Conservation (phyloP, 2,113 vertebrate species). For the Solenodon paradoxus region DNA sequence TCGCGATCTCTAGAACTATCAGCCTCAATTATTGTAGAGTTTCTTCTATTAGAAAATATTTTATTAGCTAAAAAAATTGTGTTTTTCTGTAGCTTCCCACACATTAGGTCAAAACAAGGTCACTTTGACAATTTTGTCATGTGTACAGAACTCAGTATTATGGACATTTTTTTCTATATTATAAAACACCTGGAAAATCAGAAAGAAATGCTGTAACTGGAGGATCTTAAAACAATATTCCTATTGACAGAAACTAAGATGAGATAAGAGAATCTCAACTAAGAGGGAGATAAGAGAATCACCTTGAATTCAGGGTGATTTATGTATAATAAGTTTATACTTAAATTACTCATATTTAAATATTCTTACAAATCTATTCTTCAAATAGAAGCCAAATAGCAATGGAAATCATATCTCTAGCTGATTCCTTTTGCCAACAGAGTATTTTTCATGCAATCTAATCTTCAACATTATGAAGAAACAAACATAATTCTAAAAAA, state of each 20-base stretch:
- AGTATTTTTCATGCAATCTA: not conserved
- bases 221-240: not conserved
- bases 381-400: not conserved
- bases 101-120: conserved; percentile 40
- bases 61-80: conserved; percentile 7
- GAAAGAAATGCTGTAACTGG: not conserved
- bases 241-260: not conserved
- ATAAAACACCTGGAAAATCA: not conserved
- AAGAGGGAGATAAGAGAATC: not conserved
- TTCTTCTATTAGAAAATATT: not conserved
- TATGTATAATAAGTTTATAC: not conserved
- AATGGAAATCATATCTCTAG: not conserved
- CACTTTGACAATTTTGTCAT: conserved; percentile 28
- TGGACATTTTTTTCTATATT: not conserved
- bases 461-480: not conserved
- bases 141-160: not conserved
- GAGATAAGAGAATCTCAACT: no score
- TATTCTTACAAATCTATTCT: not conserved
- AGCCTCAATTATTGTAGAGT: not conserved
- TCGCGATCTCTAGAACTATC: not conserved
- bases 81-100: conserved; percentile 9
- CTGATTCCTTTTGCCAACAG: not conserved
- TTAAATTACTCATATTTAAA: not conserved
- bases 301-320: not conserved
- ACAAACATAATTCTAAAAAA: not conserved